Conservation (phyloP, 2,113 vertebrate species). For the Forbesichthys papilliferus region DNA sequence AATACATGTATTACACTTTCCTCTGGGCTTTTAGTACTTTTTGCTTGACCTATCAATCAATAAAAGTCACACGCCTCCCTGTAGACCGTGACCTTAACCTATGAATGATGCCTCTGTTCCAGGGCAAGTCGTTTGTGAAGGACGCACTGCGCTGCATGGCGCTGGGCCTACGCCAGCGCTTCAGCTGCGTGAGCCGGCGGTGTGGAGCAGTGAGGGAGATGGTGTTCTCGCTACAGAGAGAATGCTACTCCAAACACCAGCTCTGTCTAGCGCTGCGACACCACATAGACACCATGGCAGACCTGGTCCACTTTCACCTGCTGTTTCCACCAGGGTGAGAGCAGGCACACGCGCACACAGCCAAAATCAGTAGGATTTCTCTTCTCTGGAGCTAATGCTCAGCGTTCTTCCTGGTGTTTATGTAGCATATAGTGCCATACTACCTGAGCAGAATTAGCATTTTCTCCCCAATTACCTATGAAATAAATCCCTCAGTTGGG, state of each 20-base stretch:
- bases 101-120: conserved; percentile 23
- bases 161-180: conserved; percentile 88
- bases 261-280: conserved; percentile 87
- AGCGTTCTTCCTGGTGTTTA: too few relatives aligned
- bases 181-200: conserved; percentile 93
- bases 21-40: too few relatives aligned
- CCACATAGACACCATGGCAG: conserved; percentile 87
- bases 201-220: conserved; percentile 91
- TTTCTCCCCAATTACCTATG: too few relatives aligned
- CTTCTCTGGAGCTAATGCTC: too few relatives aligned
- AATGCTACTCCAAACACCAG: conserved; percentile 92
- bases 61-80: too few relatives aligned
- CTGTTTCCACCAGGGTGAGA: conserved; percentile 93
- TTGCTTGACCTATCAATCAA: too few relatives aligned
- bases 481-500: too few relatives aligned
- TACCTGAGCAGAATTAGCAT: too few relatives aligned
- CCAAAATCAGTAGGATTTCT: background rate
- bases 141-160: conserved; percentile 92
- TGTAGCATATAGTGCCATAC: too few relatives aligned
- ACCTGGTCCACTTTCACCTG: conserved; percentile 95
- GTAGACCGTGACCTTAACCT: too few relatives aligned
- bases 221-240: conserved; percentile 89
- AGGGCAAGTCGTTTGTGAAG: conserved; percentile 97
- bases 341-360: background rate
- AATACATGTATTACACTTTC: too few relatives aligned